Base-by-base conservation (phyloP, 2,888 invertebrate species). In the Ephialtes manifestator region DNA sequence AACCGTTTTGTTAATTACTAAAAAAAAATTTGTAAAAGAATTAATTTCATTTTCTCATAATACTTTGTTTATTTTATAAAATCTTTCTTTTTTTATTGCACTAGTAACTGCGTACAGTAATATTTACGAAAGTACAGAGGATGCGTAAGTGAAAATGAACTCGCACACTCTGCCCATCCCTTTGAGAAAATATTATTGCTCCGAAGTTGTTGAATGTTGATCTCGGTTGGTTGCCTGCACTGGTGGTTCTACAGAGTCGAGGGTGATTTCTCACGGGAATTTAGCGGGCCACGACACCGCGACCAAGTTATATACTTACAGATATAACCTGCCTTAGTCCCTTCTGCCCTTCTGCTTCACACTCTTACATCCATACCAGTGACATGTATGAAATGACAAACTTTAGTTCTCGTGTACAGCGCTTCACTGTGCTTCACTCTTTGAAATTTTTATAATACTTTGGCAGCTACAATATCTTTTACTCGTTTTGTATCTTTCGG, bases 261-360 rank as follows among this genome's bases (percentile, higher is more conserved):
- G 60, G 60, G 60, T 83, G 83, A 83, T 83, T 83, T 83, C 79
- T 83, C 80, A 11, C 1, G 83, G 83, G 83, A 67, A 71, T 80
- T 80, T 58, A 39, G 60, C 39, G 46, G 70, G 63, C 70, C 39
- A 70, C 53, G 68, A 51, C 39, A 60, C 13, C 15, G 24, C 67
- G 51, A 68, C 78, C 31, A 82, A 67, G 46, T 83, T 68, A 68
- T 67, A 60, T 60, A 39, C 58, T 51, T 72, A 15, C 39, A 39
- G 39, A 39, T 39, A 39, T 39, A 39, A 39, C 53, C 35, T 31
- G 35, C 48, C 65, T 67, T 58, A 67, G 39, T 51, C 39, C 51
- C 58, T 53, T 63, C 28, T 65, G 63, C 48, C n/a, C n/a, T n/a
- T n/a, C 70, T 35, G 58, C 58, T 60, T 31, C 70, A 63, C n/a